Conservation (phyloP, 1,140 invertebrate species). For the Cylas formicarius region DNA sequence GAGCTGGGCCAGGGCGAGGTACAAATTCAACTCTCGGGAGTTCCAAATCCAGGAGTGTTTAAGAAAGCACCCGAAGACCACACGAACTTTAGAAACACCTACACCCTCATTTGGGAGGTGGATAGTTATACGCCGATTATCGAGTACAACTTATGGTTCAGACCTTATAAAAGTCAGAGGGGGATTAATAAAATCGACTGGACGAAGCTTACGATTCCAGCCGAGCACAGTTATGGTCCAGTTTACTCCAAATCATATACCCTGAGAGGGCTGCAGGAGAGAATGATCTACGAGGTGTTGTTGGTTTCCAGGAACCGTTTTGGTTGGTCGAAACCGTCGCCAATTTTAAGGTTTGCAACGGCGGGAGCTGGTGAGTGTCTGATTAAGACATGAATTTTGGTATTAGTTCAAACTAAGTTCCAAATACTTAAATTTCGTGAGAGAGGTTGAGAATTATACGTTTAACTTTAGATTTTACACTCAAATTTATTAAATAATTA, state of each 20-base stretch:
- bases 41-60: slow-evolving; percentile 54
- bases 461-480: slow-evolving; percentile 3
- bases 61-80: slow-evolving; percentile 45
- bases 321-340: slow-evolving; percentile 60
- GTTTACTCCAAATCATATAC: slow-evolving; percentile 61
- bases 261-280: slow-evolving; percentile 56
- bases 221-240: slow-evolving; percentile 54
- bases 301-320: slow-evolving; percentile 63
- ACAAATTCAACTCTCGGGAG: slow-evolving; percentile 42
- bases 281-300: slow-evolving; percentile 61
- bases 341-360: slow-evolving; percentile 57
- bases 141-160: slow-evolving; percentile 63
- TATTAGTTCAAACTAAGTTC: neutral
- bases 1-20: slow-evolving; percentile 49
- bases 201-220: slow-evolving; percentile 61
- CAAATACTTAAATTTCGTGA: too few species aligned
- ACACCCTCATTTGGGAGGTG: slow-evolving; percentile 68
- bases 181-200: slow-evolving; percentile 47
- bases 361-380: slow-evolving; percentile 54
- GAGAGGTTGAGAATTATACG: slow-evolving; percentile 3
- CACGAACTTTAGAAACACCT: slow-evolving; percentile 42
- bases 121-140: slow-evolving; percentile 68
- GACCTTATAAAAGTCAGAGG: slow-evolving; percentile 42
- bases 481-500: slow-evolving; percentile 7
- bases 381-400: slow-evolving; percentile 9